Conservation (phyloP, 2,888 invertebrate species). For the Scelioninae gen. 1 region DNA sequence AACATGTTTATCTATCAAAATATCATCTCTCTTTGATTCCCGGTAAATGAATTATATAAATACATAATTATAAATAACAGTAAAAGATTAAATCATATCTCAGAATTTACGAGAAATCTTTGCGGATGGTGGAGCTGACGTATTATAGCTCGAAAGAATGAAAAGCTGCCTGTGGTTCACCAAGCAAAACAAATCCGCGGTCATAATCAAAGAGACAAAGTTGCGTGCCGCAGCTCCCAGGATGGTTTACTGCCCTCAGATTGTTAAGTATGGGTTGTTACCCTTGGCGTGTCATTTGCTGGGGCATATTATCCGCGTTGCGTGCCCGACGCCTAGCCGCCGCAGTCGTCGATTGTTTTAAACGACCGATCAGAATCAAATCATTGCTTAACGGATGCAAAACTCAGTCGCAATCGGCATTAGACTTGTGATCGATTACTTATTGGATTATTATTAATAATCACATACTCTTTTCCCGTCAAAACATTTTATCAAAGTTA, state of each 20-base stretch:
- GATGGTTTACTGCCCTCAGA: slow-evolving; percentile 75
- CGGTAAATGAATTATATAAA: too few species aligned
- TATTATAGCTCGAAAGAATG: too few species aligned
- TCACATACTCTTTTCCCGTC: slow-evolving; percentile 24
- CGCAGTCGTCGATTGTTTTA: slow-evolving; percentile 81
- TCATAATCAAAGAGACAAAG: slow-evolving; percentile 58
- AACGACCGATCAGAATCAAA: slow-evolving; percentile 79
- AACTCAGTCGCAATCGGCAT: slow-evolving; percentile 38
- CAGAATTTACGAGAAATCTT: too few species aligned
- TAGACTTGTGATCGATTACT: slow-evolving; percentile 24
- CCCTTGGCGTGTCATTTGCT: slow-evolving; percentile 82
- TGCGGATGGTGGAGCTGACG: too few species aligned
- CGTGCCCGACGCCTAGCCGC: slow-evolving; percentile 76
- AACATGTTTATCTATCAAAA: too few species aligned
- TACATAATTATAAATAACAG: too few species aligned
- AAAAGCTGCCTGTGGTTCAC: too few species aligned
- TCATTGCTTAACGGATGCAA: slow-evolving; percentile 67
- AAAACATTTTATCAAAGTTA: not conserved
- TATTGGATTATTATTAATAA: slow-evolving; percentile 30
- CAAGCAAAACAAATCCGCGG: slow-evolving; percentile 28
- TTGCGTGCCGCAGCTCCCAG: slow-evolving; percentile 74
- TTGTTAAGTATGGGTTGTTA: slow-evolving; percentile 83
- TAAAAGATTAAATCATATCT: too few species aligned
- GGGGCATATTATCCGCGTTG: slow-evolving; percentile 79
- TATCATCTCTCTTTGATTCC: too few species aligned